These are phyloP conservation scores for Clarias laeviceps DNA, from an alignment of 2,797 vertebrate genomes.

Conservation along the genomic window DNA sequence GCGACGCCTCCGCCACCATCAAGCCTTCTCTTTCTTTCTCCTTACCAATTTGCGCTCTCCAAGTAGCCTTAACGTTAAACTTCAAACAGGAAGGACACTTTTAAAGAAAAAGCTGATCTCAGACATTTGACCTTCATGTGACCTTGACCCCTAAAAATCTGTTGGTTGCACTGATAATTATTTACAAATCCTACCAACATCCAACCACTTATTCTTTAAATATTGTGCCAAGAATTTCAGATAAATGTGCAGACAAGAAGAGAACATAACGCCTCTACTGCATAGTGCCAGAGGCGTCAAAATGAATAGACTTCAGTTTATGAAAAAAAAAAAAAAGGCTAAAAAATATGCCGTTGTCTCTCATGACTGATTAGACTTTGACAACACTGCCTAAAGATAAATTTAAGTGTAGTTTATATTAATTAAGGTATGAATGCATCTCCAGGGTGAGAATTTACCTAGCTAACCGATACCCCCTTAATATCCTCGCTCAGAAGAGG, in stretches of 20 bases:
- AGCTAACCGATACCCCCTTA: not conserved
- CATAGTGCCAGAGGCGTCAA: not conserved
- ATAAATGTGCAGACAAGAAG: not conserved
- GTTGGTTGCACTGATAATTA: not conserved
- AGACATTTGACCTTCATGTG: not conserved
- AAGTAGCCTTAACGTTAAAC: not conserved
- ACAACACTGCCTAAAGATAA: not conserved
- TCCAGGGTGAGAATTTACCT: not conserved
- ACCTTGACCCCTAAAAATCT: not conserved
- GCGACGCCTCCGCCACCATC: not conserved
- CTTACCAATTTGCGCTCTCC: not conserved
- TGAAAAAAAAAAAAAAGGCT: not conserved
- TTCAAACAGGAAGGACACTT: not conserved
- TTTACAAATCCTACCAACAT: not conserved
- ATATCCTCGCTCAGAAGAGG: not conserved
- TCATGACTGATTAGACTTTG: not conserved
- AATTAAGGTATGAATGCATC: not conserved
- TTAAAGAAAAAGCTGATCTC: not conserved
- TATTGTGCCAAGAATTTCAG: not conserved
- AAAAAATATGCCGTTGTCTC: not conserved
- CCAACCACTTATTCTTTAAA: not conserved
- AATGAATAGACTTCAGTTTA: not conserved
- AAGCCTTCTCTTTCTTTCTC: not conserved
- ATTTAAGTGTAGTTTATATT: constrained; percentile 6
- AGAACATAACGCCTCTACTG: not conserved